A percentile compares a stretch with the other conserved stretches of the same genome.
Evolutionary conservation across 2,888 invertebrate genomes (phyloP).

Genomic region (Cylindroiulus punctatus): DNA sequence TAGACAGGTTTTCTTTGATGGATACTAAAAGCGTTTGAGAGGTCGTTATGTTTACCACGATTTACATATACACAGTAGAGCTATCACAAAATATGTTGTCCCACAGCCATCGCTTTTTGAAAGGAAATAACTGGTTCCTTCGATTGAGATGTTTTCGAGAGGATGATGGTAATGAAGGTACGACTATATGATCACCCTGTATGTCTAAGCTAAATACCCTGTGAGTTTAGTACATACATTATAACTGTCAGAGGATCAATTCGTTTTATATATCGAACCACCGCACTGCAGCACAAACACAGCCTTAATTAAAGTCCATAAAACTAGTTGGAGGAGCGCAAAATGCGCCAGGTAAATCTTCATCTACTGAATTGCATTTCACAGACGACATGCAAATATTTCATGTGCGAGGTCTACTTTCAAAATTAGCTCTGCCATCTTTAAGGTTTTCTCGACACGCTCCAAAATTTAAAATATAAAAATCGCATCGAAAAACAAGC

Average conservation of each 20-base stretch:
- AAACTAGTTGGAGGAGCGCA: neutral
- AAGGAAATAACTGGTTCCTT: no score
- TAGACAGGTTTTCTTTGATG: neutral
- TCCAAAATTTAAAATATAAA: neutral
- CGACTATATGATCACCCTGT: no score
- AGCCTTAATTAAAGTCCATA: neutral
- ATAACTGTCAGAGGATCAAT: no score
- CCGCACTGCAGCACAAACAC: neutral
- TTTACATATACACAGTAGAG: no score
- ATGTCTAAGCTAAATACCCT: no score
- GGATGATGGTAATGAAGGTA: no score
- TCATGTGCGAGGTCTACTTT: neutral
- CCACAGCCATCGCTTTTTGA: no score
- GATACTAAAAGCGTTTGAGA: neutral
- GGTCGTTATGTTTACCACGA: no score
- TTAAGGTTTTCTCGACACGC: no score
- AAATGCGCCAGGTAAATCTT: neutral
- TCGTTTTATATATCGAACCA: neutral
- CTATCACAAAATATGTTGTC: no score
- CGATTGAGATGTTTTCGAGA: no score
- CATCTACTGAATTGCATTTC: neutral
- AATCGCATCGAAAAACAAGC: neutral
- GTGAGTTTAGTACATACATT: no score
- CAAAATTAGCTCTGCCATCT: constrained; percentile 16
- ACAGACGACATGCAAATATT: neutral